Conservation (phyloP, 30 jellyfish, hydroid and myxozoan genomes). For the Nemopilema nomurai region DNA sequence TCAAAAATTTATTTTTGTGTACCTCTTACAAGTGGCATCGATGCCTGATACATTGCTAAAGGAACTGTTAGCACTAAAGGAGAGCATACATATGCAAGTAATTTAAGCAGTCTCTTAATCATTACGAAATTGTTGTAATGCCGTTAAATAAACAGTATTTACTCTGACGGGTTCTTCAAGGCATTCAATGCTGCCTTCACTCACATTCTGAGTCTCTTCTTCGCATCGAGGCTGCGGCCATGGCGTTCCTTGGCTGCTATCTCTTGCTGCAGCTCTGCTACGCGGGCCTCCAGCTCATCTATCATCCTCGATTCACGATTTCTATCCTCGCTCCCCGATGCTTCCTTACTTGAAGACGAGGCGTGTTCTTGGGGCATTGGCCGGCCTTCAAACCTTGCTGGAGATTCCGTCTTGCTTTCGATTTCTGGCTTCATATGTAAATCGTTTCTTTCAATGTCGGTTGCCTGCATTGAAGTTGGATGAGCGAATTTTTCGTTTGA, state of each 20-base stretch:
- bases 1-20: too few relatives aligned
- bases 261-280: slow-evolving; percentile 37
- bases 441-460: not conserved
- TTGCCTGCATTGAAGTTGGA: not conserved
- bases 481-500: too few relatives aligned
- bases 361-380: not conserved
- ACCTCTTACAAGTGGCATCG: too few relatives aligned
- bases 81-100: not conserved
- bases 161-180: too few relatives aligned
- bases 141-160: too few relatives aligned
- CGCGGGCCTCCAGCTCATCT: slow-evolving; percentile 38
- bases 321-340: not conserved
- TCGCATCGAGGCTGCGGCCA: not conserved
- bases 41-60: not conserved
- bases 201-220: slow-evolving; percentile 14
- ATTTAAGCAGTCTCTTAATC: not conserved
- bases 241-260: not conserved
- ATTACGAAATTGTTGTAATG: too few relatives aligned
- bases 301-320: not conserved
- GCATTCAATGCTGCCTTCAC: too few relatives aligned
- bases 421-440: not conserved
- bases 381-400: not conserved
- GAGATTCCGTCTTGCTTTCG: not conserved
- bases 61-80: not conserved
- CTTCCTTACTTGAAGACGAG: not conserved